Evolutionary conservation across 2,888 invertebrate genomes (phyloP).

Genomic region (Himalopsyche anomala): DNA sequence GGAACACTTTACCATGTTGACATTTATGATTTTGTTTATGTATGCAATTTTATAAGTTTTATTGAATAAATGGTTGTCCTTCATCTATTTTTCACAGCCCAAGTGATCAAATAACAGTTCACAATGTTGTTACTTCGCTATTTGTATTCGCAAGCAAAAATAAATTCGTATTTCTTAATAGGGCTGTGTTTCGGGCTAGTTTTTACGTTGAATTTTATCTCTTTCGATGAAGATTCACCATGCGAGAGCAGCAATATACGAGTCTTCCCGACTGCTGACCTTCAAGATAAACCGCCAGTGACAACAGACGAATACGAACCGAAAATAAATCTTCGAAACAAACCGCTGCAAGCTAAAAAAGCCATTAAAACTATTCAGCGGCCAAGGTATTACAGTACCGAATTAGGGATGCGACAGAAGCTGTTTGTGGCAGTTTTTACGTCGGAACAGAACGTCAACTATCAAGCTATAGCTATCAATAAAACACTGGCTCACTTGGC

Average conservation of each 20-base stretch:
- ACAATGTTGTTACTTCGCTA: slow-evolving; percentile 72
- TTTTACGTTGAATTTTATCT: slow-evolving; percentile 75
- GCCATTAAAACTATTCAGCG: slow-evolving; percentile 77
- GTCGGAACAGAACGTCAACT: slow-evolving; percentile 83
- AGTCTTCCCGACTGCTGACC: slow-evolving; percentile 61
- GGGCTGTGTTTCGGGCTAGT: slow-evolving; percentile 78
- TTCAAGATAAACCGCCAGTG: slow-evolving; percentile 52
- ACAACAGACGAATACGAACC: slow-evolving; percentile 72
- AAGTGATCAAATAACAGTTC: neutral
- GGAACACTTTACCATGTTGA: neutral
- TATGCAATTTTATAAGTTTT: neutral
- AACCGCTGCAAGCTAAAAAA: slow-evolving; percentile 60
- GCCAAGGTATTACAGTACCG: slow-evolving; percentile 95
- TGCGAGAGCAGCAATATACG: slow-evolving; percentile 57
- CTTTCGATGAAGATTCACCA: slow-evolving; percentile 71
- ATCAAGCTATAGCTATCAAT: slow-evolving; percentile 89
- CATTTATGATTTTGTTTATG: slow-evolving; percentile 3
- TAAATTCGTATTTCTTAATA: slow-evolving; percentile 78
- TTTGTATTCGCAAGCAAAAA: slow-evolving; percentile 75
- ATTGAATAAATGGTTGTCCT: slow-evolving; percentile 16
- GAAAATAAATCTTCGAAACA: slow-evolving; percentile 65
- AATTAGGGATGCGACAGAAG: slow-evolving; percentile 94
- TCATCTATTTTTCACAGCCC: neutral
- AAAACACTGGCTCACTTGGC: slow-evolving; percentile 90
- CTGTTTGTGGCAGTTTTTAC: slow-evolving; percentile 92